These are phyloP conservation scores for Dione juno DNA, from an alignment of 2,888 invertebrate species.

Conservation along the genomic window DNA sequence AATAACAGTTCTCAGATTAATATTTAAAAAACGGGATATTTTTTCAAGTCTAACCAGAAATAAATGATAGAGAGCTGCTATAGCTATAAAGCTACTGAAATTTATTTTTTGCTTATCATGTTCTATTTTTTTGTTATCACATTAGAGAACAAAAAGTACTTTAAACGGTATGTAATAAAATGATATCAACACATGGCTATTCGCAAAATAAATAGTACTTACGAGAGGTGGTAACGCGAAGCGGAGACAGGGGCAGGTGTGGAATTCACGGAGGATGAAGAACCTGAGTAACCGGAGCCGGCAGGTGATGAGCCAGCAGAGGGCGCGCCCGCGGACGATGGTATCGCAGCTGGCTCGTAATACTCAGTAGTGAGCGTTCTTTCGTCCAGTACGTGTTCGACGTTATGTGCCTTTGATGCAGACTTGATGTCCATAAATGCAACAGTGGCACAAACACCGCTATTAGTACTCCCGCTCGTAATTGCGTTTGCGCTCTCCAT, in stretches of 20 bases:
- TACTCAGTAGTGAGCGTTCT: conserved; percentile 94
- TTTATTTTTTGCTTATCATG: no score
- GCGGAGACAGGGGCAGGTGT: conserved; percentile 68
- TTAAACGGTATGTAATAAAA: conserved; percentile 17
- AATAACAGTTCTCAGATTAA: no score
- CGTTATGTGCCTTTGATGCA: conserved; percentile 96
- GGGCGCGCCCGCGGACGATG: conserved; percentile 83
- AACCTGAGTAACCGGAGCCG: conserved; percentile 85
- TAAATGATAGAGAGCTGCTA: no score
- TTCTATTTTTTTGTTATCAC: no score
- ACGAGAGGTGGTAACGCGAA: conserved; percentile 78
- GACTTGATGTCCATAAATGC: conserved; percentile 99
- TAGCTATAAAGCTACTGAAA: no score
- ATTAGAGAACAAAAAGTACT: background rate
- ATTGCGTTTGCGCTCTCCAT: conserved; percentile 80
- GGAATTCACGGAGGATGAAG: conserved; percentile 84
- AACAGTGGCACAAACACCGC: conserved; percentile 93
- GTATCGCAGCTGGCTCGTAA: conserved; percentile 92
- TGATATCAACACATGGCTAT: conserved; percentile 52
- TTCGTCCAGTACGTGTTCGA: conserved; percentile 94
- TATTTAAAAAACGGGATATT: background rate
- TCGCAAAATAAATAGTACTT: conserved; percentile 60
- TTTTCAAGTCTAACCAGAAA: background rate
- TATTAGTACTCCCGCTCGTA: conserved; percentile 81
- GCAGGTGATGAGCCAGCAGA: conserved; percentile 82